Evolutionary conservation across 2,797 vertebrate genomes (phyloP), one percentile per base, ranked within the genome.

Genomic region (Otus scops): DNA sequence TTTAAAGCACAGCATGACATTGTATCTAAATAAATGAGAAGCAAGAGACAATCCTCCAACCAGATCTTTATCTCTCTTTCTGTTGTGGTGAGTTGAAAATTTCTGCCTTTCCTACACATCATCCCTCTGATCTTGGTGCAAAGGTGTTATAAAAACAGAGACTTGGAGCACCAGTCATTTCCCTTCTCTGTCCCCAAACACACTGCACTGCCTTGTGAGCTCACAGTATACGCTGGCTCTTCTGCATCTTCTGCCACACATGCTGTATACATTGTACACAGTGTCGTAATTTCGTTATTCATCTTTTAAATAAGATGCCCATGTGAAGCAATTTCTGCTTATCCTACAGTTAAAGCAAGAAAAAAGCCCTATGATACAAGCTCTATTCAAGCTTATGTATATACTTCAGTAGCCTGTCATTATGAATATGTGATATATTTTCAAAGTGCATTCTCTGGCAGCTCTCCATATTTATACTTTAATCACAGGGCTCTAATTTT

Each of bases 401-500:
- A 32, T 87, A 86, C 82, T 96, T 96, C 89, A 92, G 92, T 88
- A 93, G 83, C 24, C 56, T 96, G 64, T 94, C 67, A 85, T 94
- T 94, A 96, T 83, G 69, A 96, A 50, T 85, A 43, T 85, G 70
- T 74, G 88, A 93, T 94, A 51, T 77, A 92, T 96, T 88, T 92
- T 85, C 84, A 80, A 95, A 97, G 92, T 95, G 74, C 78, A 92
- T 97, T 96, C 73, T 85, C 88, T 96, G 93, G 94, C 94, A 95
- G 84, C 68, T 96, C 73, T 96, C 92, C 71, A 92, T 91, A 93
- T 95, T 96, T 95, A 67, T 88, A 53, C 84, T 97, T 98, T 96
- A 98, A 96, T 97, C 93, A 93, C 82, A 97, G 82, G 84, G 80
- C 67, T 91, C 60, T 96, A 78, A 74, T 97, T 97, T 97, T 74